A percentile compares a stretch with the other conserved stretches of the same genome.
Conservation (phyloP, 2,797 vertebrate genomes). For the Cirrhinus mrigala region DNA sequence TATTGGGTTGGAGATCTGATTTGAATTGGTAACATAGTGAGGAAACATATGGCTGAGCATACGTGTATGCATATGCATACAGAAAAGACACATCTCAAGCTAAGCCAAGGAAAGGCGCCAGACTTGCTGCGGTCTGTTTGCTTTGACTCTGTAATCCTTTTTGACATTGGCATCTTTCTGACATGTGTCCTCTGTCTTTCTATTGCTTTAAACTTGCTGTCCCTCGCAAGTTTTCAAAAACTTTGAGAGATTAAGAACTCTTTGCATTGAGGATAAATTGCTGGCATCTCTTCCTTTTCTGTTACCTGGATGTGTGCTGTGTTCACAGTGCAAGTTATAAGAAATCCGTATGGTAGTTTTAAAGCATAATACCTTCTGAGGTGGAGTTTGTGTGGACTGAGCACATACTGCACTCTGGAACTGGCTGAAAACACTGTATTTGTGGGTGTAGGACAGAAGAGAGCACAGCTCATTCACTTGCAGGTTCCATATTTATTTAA, state of each 20-base stretch:
- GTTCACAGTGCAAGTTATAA: background rate
- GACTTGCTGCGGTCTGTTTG: constrained; percentile 48
- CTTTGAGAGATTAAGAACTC: background rate
- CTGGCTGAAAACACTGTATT: background rate
- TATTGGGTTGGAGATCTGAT: constrained; percentile 61
- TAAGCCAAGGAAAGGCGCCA: constrained; percentile 67
- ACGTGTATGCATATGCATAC: constrained; percentile 80
- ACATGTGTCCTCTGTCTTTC: constrained; percentile 14
- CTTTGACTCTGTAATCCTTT: constrained; percentile 53
- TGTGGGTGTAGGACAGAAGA: background rate
- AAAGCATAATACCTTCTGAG: background rate
- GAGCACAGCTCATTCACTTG: background rate
- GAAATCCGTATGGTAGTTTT: background rate
- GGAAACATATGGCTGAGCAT: constrained; percentile 76
- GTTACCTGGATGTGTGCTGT: background rate
- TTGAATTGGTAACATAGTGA: constrained; percentile 75
- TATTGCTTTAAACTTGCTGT: constrained; percentile 25
- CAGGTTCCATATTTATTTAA: background rate
- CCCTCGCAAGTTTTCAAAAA: constrained; percentile 15
- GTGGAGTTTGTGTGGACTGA: background rate
- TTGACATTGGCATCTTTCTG: constrained; percentile 53
- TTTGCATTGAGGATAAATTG: background rate
- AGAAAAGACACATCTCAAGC: constrained; percentile 62
- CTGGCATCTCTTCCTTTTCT: background rate
- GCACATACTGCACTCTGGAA: background rate